Conservation (phyloP, 2,797 vertebrate species). For the Thripadectes ignobilis region DNA sequence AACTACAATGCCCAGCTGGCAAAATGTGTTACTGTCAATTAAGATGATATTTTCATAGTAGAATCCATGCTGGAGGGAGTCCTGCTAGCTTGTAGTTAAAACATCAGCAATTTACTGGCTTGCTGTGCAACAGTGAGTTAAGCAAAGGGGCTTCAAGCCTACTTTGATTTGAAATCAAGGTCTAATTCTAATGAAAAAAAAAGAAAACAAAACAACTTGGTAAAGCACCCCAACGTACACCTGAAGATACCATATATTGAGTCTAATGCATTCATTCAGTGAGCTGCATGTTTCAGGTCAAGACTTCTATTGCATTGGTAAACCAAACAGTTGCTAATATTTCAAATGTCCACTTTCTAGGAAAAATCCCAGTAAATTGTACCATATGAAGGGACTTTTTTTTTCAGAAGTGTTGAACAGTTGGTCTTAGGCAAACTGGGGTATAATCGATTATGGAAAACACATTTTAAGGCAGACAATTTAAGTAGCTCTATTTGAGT, state of each 20-base stretch:
- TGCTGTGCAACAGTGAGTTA: slow-evolving; percentile 35
- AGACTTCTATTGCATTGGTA: slow-evolving; percentile 72
- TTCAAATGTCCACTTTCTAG: background rate
- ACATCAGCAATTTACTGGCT: background rate
- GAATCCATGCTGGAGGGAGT: background rate
- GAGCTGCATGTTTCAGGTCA: slow-evolving; percentile 63
- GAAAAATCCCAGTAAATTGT: background rate
- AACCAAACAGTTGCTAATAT: slow-evolving; percentile 27
- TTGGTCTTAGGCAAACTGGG: slow-evolving; percentile 18
- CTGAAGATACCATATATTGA: slow-evolving; percentile 94
- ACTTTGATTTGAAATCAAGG: slow-evolving; percentile 91
- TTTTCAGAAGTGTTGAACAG: background rate
- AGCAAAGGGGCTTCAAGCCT: slow-evolving; percentile 88
- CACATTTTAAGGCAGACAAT: slow-evolving; percentile 39
- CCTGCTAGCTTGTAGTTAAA: background rate
- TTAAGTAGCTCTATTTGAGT: background rate
- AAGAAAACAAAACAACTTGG: slow-evolving; percentile 76
- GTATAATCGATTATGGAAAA: background rate
- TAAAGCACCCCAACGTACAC: slow-evolving; percentile 96
- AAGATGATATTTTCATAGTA: background rate
- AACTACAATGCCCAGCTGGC: background rate
- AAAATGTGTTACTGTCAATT: background rate
- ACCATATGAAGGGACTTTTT: rapidly evolving
- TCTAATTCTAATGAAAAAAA: slow-evolving; percentile 86
- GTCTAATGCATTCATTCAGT: slow-evolving; percentile 84